A percentile compares a stretch with the other conserved stretches of the same genome.
Evolutionary conservation across 2,888 invertebrate genomes (phyloP).

Genomic region (Drosophila ustulata): DNA sequence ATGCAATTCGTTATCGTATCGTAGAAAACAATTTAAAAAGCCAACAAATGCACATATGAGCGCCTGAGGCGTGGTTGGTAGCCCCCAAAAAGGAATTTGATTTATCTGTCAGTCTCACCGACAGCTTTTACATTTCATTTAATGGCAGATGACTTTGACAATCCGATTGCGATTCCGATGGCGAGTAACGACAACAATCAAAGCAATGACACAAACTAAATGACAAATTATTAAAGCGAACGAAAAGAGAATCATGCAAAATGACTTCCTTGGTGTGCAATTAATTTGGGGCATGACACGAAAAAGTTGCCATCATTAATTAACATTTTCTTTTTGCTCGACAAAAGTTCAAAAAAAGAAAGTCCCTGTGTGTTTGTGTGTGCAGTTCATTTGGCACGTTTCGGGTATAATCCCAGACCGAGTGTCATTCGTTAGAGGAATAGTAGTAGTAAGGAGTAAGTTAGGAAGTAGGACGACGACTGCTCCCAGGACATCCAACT

Average conservation of each 20-base stretch:
- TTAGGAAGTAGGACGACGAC: slow-evolving; percentile 19
- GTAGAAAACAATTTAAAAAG: slow-evolving; percentile 60
- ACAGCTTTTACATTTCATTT: slow-evolving; percentile 56
- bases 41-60: slow-evolving; percentile 36
- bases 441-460: slow-evolving; percentile 19
- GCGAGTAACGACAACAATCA: slow-evolving; percentile 19
- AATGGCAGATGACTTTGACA: slow-evolving; percentile 55
- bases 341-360: not conserved
- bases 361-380: slow-evolving; percentile 5
- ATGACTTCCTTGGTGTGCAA: slow-evolving; percentile 44
- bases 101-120: slow-evolving; percentile 39
- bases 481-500: slow-evolving; percentile 19
- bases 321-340: slow-evolving; percentile 57
- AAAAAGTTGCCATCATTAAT: slow-evolving; percentile 74
- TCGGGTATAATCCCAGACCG: slow-evolving; percentile 46
- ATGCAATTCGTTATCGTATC: slow-evolving; percentile 53
- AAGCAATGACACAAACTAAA: slow-evolving; percentile 46
- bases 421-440: slow-evolving; percentile 38
- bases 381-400: slow-evolving; percentile 70
- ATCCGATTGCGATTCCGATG: slow-evolving; percentile 1
- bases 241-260: slow-evolving; percentile 21
- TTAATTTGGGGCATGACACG: slow-evolving; percentile 36
- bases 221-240: slow-evolving; percentile 52
- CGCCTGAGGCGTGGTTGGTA: slow-evolving; percentile 44
- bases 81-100: slow-evolving; percentile 59